Conservation (phyloP, 2,113 vertebrate species). For the Onychorhynchus coronatus region DNA sequence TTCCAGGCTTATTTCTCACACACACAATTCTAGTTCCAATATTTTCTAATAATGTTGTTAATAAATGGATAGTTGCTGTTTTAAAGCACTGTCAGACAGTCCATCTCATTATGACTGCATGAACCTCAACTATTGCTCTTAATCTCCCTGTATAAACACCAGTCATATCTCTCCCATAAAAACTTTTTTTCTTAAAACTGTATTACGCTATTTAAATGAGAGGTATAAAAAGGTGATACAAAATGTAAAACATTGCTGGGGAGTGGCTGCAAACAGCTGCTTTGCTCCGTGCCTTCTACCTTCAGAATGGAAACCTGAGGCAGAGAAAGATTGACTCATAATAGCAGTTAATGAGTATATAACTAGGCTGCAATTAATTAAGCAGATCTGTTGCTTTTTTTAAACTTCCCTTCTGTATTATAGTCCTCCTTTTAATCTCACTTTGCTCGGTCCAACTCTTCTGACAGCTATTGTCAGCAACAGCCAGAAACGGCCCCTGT, state of each 20-base stretch:
- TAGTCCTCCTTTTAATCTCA: neutral
- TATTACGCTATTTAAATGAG: neutral
- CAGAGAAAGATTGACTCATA: neutral
- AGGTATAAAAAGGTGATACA: neutral
- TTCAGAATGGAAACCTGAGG: neutral
- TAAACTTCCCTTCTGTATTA: neutral
- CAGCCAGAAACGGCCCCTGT: conserved; percentile 10
- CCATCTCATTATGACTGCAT: neutral
- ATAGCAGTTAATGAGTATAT: neutral
- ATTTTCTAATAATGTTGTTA: neutral
- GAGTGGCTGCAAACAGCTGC: neutral
- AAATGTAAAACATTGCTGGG: neutral
- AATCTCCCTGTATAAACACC: neutral
- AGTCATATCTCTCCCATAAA: neutral
- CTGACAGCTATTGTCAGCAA: conserved; percentile 6
- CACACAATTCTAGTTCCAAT: neutral
- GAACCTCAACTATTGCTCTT: neutral
- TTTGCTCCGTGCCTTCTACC: neutral
- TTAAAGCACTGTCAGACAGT: neutral
- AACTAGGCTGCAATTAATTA: conserved; percentile 7
- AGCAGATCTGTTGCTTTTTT: neutral
- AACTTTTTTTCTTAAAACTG: neutral
- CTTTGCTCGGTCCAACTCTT: conserved; percentile 1
- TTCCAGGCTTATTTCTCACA: neutral
- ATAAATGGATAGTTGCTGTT: neutral